Base-by-base conservation (phyloP, 2,797 vertebrate species). In the Oophaga sylvatica region DNA sequence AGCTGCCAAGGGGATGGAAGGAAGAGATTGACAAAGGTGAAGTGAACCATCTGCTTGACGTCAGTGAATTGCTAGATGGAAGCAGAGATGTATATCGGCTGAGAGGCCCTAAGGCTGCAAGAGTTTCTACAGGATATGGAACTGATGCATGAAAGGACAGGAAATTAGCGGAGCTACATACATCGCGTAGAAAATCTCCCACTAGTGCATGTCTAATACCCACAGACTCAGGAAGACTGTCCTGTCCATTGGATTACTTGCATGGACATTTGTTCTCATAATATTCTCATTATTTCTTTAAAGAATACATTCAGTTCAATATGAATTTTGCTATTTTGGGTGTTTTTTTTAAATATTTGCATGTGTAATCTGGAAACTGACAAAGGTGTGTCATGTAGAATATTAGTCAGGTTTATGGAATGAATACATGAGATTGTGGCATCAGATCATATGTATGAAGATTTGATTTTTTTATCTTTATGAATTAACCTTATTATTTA, bases 21-120 rank as follows among this genome's bases (percentile, higher is more conserved):
- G 56, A 87, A 83, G 48, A 26, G 80, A 59, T 77, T 53, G 71
- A 83, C 80, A 77, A 77, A 82, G 80, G 70, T 77, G 41, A 87
- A 29, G 70, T 73, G 35, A 83, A 57, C 70, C 80, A 76, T 83
- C 71, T 76, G 80, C 48, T 68, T 82, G 59, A 83, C 57, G 59
- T 83, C 80, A 76, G 11, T 76, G 80, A 29, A 65, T 67, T 77
- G 60, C 57, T 76, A 76, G 70, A 77, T 85, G n/a, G 84, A 85
- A 41, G 60, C 84, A 65, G 63, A 67, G 65, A 53, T 70, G 20
- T 70, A 68, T 65, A 80, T 70, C 80, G 77, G 76, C 75, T 22
- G 26, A 31, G 8, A 57, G 65, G 56, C 62, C 77, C 84, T 45
- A 86, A 79, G 76, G 84, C 84, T 86, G 80, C 76, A 59, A 41